Base-by-base conservation (phyloP, 2,797 vertebrate species). In the Notoglanidium macrostoma region DNA sequence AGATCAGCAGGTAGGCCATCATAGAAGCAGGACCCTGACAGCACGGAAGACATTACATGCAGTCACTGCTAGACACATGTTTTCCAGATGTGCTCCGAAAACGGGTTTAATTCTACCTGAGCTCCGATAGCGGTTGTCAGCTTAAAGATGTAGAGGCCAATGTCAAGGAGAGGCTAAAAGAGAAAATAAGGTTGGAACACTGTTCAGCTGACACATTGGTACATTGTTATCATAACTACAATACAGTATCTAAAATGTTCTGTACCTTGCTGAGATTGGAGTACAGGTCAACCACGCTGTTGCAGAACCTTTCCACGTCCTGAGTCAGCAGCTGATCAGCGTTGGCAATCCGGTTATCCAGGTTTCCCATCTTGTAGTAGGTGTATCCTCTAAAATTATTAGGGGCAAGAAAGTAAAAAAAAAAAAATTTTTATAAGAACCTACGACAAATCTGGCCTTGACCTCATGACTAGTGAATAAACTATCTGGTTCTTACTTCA, bases 331-430 rank as follows among this genome's bases (percentile, higher is more conserved):
- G 96, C 92, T 99, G 98, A 94, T 99, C 98, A 77, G 98, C 96
- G 84, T 99, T 99, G 73, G 97, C 97, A 92, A 99, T 99, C 91
- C 98, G 97, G 93, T 98, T 99, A 94, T 99, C 98, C 93, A 99
- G 92, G 94, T 99, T 99, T 86, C 98, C 98, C 98, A 99, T 99
- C 95, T 99, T 99, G 94, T 99, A 99, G 91, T 98, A 99, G 0
- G 98, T 99, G 87, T 96, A 98, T 59, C 97, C 93, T 94, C 98
- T 99, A 92, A 87, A 92, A 46, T 91, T 63, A n/a, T 4, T 11
- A 88, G 29, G 85, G 55, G 19, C 46, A 83, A 15, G 46, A 83
- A 0, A 35, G 73, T 17, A 67, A 6, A 85, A 70, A 85, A 35
- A 35, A 35, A 35, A 35, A n/a, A n/a, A n/a, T n/a, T n/a, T n/a